phyloP scores from a whole-genome alignment of 2,113 vertebrate genomes.

The Dendropsophus ebraccatus region DNA sequence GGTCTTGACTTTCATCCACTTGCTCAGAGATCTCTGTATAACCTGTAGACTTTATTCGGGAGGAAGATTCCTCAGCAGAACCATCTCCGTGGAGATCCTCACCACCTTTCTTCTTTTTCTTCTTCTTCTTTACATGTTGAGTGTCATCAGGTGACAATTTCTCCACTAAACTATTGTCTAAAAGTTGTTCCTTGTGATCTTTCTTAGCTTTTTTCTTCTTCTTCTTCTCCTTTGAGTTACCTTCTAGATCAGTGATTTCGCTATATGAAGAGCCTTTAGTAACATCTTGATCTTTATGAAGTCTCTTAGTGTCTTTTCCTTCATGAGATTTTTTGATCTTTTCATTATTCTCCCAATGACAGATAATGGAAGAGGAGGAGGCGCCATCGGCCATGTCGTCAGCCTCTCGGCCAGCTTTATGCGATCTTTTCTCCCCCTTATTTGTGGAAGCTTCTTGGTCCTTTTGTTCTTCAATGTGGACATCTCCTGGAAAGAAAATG shows the following conservation, averaged over 20 bases:
- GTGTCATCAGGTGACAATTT: background rate
- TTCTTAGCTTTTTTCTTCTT: background rate
- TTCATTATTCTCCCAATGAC: background rate
- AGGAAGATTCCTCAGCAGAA: background rate
- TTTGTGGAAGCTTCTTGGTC: conserved; percentile 57
- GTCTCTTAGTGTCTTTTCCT: background rate
- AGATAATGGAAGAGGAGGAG: background rate
- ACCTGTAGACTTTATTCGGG: background rate
- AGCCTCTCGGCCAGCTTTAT: background rate
- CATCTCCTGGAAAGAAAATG: background rate
- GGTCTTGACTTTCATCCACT: no score
- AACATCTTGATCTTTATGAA: background rate
- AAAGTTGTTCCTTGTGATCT: background rate
- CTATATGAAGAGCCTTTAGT: background rate
- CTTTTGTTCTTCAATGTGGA: background rate
- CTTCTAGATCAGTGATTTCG: background rate
- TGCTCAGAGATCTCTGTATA: background rate
- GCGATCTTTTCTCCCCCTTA: conserved; percentile 53
- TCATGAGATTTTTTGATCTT: background rate
- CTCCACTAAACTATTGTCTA: background rate
- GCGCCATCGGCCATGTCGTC: background rate
- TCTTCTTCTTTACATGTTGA: background rate
- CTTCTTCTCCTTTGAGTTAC: background rate
- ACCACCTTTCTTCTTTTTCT: background rate
- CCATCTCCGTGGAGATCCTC: background rate